phyloP scores from a whole-genome alignment of 1,140 invertebrate genomes.

The Drosophila punjabiensis region DNA sequence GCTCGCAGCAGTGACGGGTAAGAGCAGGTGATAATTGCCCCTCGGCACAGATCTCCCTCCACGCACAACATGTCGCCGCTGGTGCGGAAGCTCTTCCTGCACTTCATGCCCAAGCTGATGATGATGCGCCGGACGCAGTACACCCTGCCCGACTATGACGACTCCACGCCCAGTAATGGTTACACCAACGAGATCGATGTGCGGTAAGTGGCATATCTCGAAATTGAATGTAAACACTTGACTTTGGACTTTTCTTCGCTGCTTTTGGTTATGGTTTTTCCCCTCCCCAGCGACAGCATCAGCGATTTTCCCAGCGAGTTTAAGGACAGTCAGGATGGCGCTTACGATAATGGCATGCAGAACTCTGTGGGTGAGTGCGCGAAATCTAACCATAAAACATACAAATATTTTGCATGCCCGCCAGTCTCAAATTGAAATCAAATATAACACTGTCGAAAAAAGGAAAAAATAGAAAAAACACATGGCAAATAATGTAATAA shows the following conservation, averaged over 20 bases:
- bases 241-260: not conserved
- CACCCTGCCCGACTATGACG: slow-evolving; percentile 92
- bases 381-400: slow-evolving; percentile 53
- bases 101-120: slow-evolving; percentile 94
- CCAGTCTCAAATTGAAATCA: slow-evolving; percentile 67
- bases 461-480: slow-evolving; percentile 35
- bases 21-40: slow-evolving; percentile 24
- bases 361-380: slow-evolving; percentile 87
- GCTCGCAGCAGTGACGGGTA: not conserved
- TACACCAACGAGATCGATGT: slow-evolving; percentile 92
- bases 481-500: slow-evolving; percentile 77
- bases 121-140: slow-evolving; percentile 96
- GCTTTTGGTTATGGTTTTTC: slow-evolving; percentile 7
- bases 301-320: slow-evolving; percentile 87
- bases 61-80: slow-evolving; percentile 98
- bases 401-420: slow-evolving; percentile 71
- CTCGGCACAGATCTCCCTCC: slow-evolving; percentile 93
- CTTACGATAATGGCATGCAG: slow-evolving; percentile 86
- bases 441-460: slow-evolving; percentile 36
- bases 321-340: slow-evolving; percentile 85
- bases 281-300: slow-evolving; percentile 85
- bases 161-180: slow-evolving; percentile 90
- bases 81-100: slow-evolving; percentile 94
- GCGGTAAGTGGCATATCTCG: slow-evolving; percentile 87
- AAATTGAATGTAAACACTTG: slow-evolving; percentile 46